Base-by-base conservation (phyloP, 2,113 vertebrate genomes). In the Axis porcinus region DNA sequence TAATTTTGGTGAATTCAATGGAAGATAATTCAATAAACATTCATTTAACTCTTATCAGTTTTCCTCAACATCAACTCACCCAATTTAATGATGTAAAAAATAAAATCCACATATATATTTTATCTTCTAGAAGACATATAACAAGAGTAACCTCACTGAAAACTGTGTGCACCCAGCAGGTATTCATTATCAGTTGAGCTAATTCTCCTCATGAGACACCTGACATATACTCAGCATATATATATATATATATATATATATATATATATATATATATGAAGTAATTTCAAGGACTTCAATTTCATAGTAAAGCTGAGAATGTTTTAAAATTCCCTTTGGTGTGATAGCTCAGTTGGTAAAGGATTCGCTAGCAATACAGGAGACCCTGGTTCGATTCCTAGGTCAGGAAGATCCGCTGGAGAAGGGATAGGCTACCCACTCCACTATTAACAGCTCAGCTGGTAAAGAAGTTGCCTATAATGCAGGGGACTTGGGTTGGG, bases 21-120 rank as follows among this genome's bases (percentile, higher is more conserved):
- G 14, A 93, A 91, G 28, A 67, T 58, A 47, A 57, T 47, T 76
- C 74, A 82, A 70, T 81, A 57, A 92, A 92, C 5, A 92, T 36
- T 79, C 70, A 90, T 47, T 89, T 70, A 84, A 55, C 13, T 55
- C 12, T 67, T 67, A 64, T 40, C 13, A 50, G 47, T 91, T 89
- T 89, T 86, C 21, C 55, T 91, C 87, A 92, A 94, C 85, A 95
- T 62, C 4, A 88, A 93, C 21, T 90, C 30, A 91, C 12, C n/a
- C 6, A 91, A 90, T 81, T 95, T 82, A 96, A 54, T 79, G 43
- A 97, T 60, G 93, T 55, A 79, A 91, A 90, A 89, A 11, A 89
- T 14, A 82, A 79, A 92, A 85, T 85, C 27, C 90, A 30, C 27
- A 78, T 5, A 67, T 10, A 85, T n/a, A 86, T 60, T 94, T 95